A percentile compares a stretch with the other conserved stretches of the same genome.
phyloP scores from a whole-genome alignment of 2,888 invertebrate genomes.

The Nomada hirtipes region DNA sequence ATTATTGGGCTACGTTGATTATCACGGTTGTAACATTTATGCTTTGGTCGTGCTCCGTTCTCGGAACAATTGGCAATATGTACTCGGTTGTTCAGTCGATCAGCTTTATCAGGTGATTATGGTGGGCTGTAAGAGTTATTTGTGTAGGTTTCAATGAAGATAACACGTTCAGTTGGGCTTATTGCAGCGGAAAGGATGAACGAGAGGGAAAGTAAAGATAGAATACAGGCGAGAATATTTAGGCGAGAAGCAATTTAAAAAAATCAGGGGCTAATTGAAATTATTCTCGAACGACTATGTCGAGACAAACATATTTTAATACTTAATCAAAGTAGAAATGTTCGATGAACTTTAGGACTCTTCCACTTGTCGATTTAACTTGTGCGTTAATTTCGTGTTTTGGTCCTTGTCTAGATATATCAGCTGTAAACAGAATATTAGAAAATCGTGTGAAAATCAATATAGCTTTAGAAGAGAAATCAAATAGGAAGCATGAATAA shows the following conservation, averaged over 20 bases:
- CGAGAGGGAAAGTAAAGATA: not conserved
- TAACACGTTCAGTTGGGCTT: not conserved
- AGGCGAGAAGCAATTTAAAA: not conserved
- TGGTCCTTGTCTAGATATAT: conserved; percentile 71
- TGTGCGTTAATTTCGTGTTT: conserved; percentile 19
- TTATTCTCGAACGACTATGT: not conserved
- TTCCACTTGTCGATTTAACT: conserved; percentile 29
- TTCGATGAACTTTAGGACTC: conserved; percentile 18
- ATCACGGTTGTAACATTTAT: not conserved
- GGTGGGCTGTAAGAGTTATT: not conserved
- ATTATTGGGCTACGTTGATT: not conserved
- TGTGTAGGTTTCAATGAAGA: not conserved
- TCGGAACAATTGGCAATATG: not conserved
- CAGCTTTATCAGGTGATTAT: not conserved
- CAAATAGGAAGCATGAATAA: not conserved
- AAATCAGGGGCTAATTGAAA: not conserved
- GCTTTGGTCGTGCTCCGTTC: not conserved
- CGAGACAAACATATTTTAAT: conserved; percentile 7
- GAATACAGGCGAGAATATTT: not conserved
- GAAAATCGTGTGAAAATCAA: not conserved
- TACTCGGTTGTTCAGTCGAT: not conserved
- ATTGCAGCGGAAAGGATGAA: not conserved
- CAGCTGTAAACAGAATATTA: conserved; percentile 65
- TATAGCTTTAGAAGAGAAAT: not conserved
- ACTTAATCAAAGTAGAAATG: not conserved